Evolutionary conservation across 2,113 vertebrate genomes (phyloP), one percentile per base, ranked within the genome.

Genomic region (Chaenogobius annularis): DNA sequence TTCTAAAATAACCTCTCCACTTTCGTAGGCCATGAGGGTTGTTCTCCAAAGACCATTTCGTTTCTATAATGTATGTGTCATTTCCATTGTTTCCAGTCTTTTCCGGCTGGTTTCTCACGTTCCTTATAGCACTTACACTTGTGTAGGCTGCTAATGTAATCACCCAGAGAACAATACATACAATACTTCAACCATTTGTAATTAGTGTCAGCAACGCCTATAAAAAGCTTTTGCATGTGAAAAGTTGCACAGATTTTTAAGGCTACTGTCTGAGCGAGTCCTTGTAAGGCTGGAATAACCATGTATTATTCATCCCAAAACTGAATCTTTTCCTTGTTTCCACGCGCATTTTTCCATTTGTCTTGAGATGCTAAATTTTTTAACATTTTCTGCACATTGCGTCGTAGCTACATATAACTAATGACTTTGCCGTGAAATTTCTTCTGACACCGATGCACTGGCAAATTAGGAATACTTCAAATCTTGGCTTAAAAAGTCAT

Each of bases 401-500:
- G 95, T 93, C 93, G 95, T 96, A 96, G 96, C 94, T 95, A 94
- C 93, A 83, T 96, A 94, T 96, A 96, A 97, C 98, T 98, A 97
- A 93, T 91, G 94, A 95, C 95, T 96, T 97, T 94, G 93, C 94
- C 93, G 94, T 93, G 95, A 95, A 97, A 98, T 97, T 94, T 94
- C 95, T 95, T 95, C 94, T 98, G 97, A 98, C 97, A 96, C 92
- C 90, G 87, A 93, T 91, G 95, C 94, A 95, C 95, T 94, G 90
- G 93, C 91, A 96, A 96, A 96, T 96, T 95, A 95, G 91, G 95
- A 58, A 94, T 94, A 95, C 95, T 96, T 95, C 93, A 95, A 94
- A 94, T 93, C 61, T n/a, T 5, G 61, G 90, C 90, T 90, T 92
- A 90, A 89, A 91, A 92, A 95, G 94, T 94, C 96, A 96, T 93